Evolutionary conservation across 2,888 invertebrate species (phyloP).

Genomic region (Drosophila imparisetae): DNA sequence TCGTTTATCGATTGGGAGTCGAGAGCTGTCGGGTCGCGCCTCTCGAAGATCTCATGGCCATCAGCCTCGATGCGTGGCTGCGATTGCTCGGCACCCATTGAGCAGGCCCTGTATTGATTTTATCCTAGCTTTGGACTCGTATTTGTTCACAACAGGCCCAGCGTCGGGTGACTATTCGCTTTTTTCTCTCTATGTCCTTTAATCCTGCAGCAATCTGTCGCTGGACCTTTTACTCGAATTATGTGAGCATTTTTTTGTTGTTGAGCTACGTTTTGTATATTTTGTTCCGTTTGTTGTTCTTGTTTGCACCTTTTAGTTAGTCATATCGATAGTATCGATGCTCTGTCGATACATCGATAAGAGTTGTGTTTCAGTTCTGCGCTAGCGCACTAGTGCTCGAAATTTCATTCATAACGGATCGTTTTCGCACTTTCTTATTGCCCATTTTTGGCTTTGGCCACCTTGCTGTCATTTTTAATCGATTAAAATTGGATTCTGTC

Average conservation of each 20-base stretch:
- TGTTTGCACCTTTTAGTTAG: background rate
- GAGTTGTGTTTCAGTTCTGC: background rate
- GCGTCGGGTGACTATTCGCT: background rate
- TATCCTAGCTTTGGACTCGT: slow-evolving; percentile 12
- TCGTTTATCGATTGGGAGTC: slow-evolving; percentile 32
- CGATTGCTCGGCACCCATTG: slow-evolving; percentile 88
- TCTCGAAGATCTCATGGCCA: slow-evolving; percentile 80
- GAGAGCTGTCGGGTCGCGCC: slow-evolving; percentile 34
- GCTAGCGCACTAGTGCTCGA: background rate
- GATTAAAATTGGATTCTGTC: background rate
- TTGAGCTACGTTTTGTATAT: slow-evolving; percentile 1
- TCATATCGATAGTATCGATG: slow-evolving; percentile 7
- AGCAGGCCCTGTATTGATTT: slow-evolving; percentile 47
- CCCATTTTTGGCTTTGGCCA: background rate
- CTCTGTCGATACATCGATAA: slow-evolving; percentile 4
- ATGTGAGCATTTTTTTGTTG: background rate
- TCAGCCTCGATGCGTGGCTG: slow-evolving; percentile 84
- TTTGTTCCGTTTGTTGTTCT: slow-evolving; percentile 22
- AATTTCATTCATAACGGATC: background rate
- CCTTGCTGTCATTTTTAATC: background rate
- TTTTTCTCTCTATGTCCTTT: background rate
- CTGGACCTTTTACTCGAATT: background rate
- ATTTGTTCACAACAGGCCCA: background rate
- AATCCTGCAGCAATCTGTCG: background rate
- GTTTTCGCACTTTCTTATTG: background rate